phyloP scores from a whole-genome alignment of 2,113 vertebrate species.

The Taxidea taxus region DNA sequence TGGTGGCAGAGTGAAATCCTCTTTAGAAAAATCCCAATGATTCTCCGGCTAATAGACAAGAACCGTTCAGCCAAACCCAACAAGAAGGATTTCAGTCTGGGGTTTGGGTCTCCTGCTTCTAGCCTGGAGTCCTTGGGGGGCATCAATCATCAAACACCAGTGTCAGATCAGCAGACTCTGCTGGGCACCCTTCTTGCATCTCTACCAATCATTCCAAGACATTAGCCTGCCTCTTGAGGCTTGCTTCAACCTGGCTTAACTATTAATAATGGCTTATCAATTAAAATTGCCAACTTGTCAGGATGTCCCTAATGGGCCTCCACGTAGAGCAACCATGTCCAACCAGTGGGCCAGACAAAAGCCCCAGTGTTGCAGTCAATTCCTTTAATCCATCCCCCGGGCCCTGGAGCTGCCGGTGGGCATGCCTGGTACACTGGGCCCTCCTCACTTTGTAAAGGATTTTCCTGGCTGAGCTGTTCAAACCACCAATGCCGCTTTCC shows the following conservation, averaged over 20 bases:
- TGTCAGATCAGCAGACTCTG: neutral
- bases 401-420: slow-evolving; percentile 64
- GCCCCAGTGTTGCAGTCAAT: slow-evolving; percentile 43
- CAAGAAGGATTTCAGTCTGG: neutral
- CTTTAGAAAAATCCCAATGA: neutral
- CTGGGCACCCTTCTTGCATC: neutral
- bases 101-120: neutral
- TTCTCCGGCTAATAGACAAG: neutral
- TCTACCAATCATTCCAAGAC: neutral
- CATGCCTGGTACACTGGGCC: slow-evolving; percentile 59
- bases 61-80: neutral
- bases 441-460: slow-evolving; percentile 55
- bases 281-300: slow-evolving; percentile 53
- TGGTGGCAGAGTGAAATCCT: neutral
- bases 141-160: neutral
- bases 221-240: neutral
- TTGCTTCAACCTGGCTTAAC: slow-evolving; percentile 2
- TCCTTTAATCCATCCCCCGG: slow-evolving; percentile 56
- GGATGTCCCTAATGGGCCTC: slow-evolving; percentile 32
- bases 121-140: neutral
- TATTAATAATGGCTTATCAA: slow-evolving; percentile 39
- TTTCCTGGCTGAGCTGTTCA: slow-evolving; percentile 67
- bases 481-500: slow-evolving; percentile 63
- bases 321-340: slow-evolving; percentile 18
- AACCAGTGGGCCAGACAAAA: neutral